Evolutionary conservation across 1,140 invertebrate species (phyloP), one percentile per base, ranked within the genome.

Genomic region (Spodoptera frugiperda): DNA sequence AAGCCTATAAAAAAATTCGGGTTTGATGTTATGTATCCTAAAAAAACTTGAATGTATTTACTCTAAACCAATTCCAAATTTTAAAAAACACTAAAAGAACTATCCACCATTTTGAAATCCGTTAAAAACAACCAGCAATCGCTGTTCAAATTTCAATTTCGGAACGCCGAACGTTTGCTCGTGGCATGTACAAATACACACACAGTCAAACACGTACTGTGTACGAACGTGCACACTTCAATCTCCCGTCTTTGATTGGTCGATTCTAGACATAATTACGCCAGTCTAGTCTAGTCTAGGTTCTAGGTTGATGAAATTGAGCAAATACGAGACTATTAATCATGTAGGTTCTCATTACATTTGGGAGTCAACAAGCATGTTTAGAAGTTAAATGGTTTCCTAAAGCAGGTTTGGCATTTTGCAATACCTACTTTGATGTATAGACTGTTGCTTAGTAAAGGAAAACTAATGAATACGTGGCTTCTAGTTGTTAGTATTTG

Each of bases 331-430:
- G 49, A n/a, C 67, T 53, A 70, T 39, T 70, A 39, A 53, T 70
- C 49, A 70, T 17, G n/a, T 70, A 70, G 65, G 49, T 70, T 70
- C 49, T 54, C 49, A 44, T 70, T 70, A 54, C 67, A 51, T 70
- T 33, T 53, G 67, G n/a, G 11, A 67, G 63, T 67, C 33, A 67
- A 49, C 46, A 67, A 30, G 19, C 12, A 0, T 48, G 17, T 48
- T 48, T 48, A 8, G 44, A 12, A 48, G 39, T 49, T 17, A 48
- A 65, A 65, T 65, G 44, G 17, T 25, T 65, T 49, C 48, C 17
- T 3, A 19, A 48, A 65, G 11, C 48, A 21, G 17, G 19, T n/a
- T 49, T 19, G 39, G 44, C 57, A 44, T 10, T 25, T 21, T 48
- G 61, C 19, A 14, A 9, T 49, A 65, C 44, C 39, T 19, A 12